Evolutionary conservation across 2,113 vertebrate genomes (phyloP), one percentile per base, ranked within the genome.

Genomic region (Chunga burmeisteri): DNA sequence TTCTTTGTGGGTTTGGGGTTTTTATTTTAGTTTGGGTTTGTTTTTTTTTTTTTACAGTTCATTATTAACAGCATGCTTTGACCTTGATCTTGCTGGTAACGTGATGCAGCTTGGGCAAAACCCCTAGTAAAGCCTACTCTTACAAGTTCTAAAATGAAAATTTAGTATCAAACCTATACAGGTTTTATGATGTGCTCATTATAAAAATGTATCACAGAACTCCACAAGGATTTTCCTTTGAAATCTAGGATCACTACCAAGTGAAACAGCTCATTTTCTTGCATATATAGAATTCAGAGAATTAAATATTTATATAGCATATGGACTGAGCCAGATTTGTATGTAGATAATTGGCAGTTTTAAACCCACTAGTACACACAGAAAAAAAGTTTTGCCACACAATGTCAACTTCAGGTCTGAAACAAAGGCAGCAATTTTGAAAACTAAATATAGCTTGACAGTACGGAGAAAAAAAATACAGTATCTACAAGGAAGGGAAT

Each of bases 381-480:
- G 18, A 4, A 38, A 78, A 74, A 65, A 47, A 25, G 1, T 4
- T 2, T 19, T 34, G 46, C 36, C 21, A 81, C 13, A 58, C 19
- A 61, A 26, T 0, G 10, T 85, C 50, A 18, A 49, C 53, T 47
- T 66, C 42, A 38, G 20, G 50, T 29, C 56, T 52, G 30, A 67
- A 79, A 79, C 4, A 36, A 80, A 88, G 80, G 19, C 38, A 87
- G 72, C 22, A 27, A 14, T 40, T 92, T 30, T 53, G 26, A 74
- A 73, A 90, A 81, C 20, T 23, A 47, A 78, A n/a, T 5, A 20
- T 2, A 44, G 15, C 25, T 27, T 7, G 2, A 20, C 16, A 65
- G 6, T 6, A 21, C 61, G 11, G 56, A 25, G 10, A 2, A 3
- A 7, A 3, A 7, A 42, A 66, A 40, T 1, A 25, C 1, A 42